Conservation (phyloP, 2,888 invertebrate species). For the Athalia circularis region DNA sequence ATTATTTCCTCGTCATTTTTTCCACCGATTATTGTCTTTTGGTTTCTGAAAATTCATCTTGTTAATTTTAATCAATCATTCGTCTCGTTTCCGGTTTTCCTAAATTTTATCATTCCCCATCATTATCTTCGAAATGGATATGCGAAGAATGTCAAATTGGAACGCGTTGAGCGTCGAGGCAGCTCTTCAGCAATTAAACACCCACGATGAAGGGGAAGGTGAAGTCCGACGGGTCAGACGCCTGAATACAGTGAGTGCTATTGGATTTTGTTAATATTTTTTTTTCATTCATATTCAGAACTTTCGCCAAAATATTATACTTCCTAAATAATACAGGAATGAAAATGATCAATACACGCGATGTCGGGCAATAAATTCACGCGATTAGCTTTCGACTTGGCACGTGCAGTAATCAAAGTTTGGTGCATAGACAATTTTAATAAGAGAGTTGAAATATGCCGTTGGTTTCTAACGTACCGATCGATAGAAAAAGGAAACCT, state of each 20-base stretch:
- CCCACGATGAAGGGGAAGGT: constrained; percentile 61
- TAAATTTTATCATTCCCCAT: constrained; percentile 29
- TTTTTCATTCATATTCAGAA: not conserved
- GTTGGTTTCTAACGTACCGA: no score
- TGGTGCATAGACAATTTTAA: constrained; percentile 2
- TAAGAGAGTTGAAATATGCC: not conserved
- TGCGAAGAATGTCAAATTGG: constrained; percentile 74
- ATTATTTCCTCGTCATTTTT: not conserved
- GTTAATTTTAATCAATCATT: constrained; percentile 17
- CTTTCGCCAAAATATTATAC: not conserved
- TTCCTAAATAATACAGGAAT: not conserved
- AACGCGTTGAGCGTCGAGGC: constrained; percentile 72
- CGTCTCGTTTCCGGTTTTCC: constrained; percentile 46
- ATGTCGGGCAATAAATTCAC: constrained; percentile 20
- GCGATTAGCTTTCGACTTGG: constrained; percentile 13
- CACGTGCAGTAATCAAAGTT: constrained; percentile 14
- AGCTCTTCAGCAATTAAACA: constrained; percentile 68
- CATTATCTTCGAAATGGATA: constrained; percentile 60
- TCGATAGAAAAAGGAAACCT: no score
- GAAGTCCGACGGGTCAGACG: constrained; percentile 59
- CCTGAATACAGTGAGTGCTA: constrained; percentile 65
- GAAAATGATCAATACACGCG: not conserved
- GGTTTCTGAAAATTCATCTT: not conserved
- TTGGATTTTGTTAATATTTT: not conserved
- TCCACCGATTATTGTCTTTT: not conserved